Evolutionary conservation across 2,888 invertebrate species (phyloP).

Genomic region (Philopedon plagiatum): DNA sequence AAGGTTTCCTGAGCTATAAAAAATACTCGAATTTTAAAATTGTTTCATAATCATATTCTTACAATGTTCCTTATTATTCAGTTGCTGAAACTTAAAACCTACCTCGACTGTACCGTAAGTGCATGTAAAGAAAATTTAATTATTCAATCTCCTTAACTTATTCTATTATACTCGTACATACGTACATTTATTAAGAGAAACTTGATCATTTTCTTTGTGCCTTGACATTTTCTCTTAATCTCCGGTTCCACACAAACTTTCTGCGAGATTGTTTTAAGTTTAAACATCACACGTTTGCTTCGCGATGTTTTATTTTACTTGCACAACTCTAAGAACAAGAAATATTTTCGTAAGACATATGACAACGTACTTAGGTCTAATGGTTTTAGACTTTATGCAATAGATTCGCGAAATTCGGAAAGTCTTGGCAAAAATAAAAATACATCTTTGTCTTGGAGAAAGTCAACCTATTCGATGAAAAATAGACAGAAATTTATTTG

Average conservation of each 20-base stretch:
- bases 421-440: no score
- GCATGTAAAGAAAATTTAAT: constrained; percentile 27
- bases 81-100: no score
- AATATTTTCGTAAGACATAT: constrained; percentile 17
- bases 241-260: constrained; percentile 47
- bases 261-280: constrained; percentile 41
- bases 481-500: no score
- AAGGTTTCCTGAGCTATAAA: no score
- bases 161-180: constrained; percentile 39
- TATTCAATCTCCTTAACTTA: constrained; percentile 40
- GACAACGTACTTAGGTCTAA: constrained; percentile 7
- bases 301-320: constrained; percentile 38
- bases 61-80: no score
- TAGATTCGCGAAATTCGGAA: no score
- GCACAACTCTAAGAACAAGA: not conserved
- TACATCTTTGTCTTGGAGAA: no score
- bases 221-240: constrained; percentile 43
- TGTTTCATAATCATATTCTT: no score
- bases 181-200: constrained; percentile 48
- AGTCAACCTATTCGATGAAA: no score
- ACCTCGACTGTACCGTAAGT: not conserved
- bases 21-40: no score
- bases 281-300: constrained; percentile 45
- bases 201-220: constrained; percentile 45
- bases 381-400: not conserved